Base-by-base conservation (phyloP, 2,113 vertebrate species). In the Gymnobelideus leadbeateri region DNA sequence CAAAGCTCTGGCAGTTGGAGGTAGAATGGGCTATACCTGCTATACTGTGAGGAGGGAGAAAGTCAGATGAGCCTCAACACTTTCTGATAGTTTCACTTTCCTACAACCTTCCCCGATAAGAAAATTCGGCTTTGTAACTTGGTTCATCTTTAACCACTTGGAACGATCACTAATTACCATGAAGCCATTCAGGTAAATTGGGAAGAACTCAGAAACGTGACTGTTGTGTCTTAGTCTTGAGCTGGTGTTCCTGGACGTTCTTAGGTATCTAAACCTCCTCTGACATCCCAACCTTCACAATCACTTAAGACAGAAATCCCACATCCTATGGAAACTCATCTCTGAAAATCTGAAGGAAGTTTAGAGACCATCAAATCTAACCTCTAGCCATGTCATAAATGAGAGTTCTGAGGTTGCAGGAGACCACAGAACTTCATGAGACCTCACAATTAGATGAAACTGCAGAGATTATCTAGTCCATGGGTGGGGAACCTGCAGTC, bases 51-150 rank as follows among this genome's bases (percentile, higher is more conserved):
- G 28, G 53, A 95, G 2, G 49, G 91, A 91, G 50, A 94, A 96
- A 96, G 53, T 49, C 43, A 89, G 92, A 55, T 14, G 57, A 24
- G 90, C 93, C 43, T 95, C 96, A 95, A 49, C 49, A 93, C 11
- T 51, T 92, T 93, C 25, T 50, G 61, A 68, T 2, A 37, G 31
- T 0, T 3, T 68, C 61, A n/a, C 14, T 4, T 16, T 77, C 61
- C 61, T 19, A n/a, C 61, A 77, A n/a, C 31, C 61, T 5, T 14
- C 61, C 23, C 37, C 16, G 12, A 16, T n/a, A 7, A 77, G 37
- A 77, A n/a, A 77, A 14, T 31, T 77, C 61, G 2, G 1, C 14
- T 77, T n/a, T 77, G 37, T n/a, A n/a, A 77, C 37, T 77, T 19
- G 12, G 61, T 77, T n/a, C 37, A n/a, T 1, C 28, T 1, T 31